Evolutionary conservation across 2,113 vertebrate species (phyloP).

Genomic region (Phalacrocorax pelagicus): DNA sequence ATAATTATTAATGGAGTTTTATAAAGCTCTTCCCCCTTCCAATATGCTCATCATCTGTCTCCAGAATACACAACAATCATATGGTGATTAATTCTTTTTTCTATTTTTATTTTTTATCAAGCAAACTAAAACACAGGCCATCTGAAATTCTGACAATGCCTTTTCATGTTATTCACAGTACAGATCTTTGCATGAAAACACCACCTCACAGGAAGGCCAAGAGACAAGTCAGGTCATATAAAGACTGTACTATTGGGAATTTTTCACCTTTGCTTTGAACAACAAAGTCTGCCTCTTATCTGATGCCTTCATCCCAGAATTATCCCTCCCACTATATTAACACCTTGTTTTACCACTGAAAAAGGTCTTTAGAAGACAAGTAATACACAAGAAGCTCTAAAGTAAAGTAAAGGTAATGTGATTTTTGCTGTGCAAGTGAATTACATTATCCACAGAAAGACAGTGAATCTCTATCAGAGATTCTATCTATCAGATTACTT

Average conservation of each 20-base stretch:
- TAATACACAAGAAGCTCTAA: neutral
- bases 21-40: neutral
- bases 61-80: neutral
- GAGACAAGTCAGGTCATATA: neutral
- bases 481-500: neutral
- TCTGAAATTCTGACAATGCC: neutral
- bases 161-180: neutral
- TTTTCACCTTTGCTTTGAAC: neutral
- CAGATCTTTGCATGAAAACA: neutral
- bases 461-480: neutral
- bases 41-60: neutral
- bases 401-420: neutral
- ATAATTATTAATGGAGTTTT: neutral
- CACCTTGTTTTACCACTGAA: neutral
- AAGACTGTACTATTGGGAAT: neutral
- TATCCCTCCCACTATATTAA: neutral
- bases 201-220: neutral
- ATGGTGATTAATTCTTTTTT: fast-evolving
- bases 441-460: neutral
- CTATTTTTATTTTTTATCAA: neutral
- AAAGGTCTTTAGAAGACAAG: neutral
- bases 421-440: neutral
- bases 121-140: neutral
- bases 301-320: neutral
- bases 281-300: neutral